Evolutionary conservation across 53 echinoderm and acorn worm genomes (phyloP).

Genomic region (Holothuria scabra): DNA sequence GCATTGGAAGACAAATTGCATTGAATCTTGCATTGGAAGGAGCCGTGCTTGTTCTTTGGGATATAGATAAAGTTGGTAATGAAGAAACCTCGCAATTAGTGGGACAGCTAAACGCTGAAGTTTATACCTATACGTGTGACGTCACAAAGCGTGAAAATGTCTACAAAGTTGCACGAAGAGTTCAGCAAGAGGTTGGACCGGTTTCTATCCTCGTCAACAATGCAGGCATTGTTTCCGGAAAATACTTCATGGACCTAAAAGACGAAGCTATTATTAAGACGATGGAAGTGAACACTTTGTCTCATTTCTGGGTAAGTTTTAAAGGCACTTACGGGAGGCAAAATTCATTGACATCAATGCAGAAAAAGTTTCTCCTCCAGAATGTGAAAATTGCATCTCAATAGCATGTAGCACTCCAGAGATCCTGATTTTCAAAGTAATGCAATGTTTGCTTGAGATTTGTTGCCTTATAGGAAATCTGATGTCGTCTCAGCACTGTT

Average conservation of each 20-base stretch:
- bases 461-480: too few species aligned
- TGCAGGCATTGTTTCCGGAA: slow-evolving; percentile 89
- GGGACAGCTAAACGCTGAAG: slow-evolving; percentile 63
- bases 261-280: slow-evolving; percentile 78
- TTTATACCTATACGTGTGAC: slow-evolving; percentile 72
- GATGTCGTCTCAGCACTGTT: too few species aligned
- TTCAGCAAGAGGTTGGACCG: slow-evolving; percentile 79
- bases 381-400: too few species aligned
- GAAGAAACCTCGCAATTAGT: slow-evolving; percentile 75
- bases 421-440: too few species aligned
- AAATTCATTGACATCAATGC: too few species aligned
- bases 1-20: slow-evolving; percentile 80
- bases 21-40: slow-evolving; percentile 68
- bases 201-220: slow-evolving; percentile 93
- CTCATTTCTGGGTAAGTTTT: slow-evolving; percentile 97
- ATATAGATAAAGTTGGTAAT: slow-evolving; percentile 55
- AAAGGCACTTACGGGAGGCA: too few species aligned
- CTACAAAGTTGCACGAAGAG: slow-evolving; percentile 64
- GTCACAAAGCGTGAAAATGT: slow-evolving; percentile 78
- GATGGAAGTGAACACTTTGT: slow-evolving; percentile 80
- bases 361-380: too few species aligned
- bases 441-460: too few species aligned
- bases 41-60: slow-evolving; percentile 79
- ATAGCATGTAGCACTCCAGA: too few species aligned
- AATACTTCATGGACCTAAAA: slow-evolving; percentile 65